These are phyloP conservation scores for Lasiurus cinereus DNA, from an alignment of 2,113 vertebrate genomes.

Conservation along the genomic window DNA sequence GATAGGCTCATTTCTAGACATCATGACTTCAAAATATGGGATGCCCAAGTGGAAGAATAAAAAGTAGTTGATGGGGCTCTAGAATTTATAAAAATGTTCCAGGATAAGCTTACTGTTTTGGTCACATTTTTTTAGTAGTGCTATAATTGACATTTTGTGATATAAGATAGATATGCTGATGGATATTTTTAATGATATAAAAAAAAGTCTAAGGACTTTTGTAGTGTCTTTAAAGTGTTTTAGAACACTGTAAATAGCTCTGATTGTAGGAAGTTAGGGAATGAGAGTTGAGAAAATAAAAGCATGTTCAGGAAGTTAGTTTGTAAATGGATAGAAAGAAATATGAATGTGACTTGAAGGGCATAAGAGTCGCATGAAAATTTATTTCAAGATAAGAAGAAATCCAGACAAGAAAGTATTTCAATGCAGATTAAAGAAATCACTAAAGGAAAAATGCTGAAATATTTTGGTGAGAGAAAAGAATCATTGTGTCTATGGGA, in stretches of 20 bases:
- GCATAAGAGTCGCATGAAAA: neutral
- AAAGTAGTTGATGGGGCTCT: neutral
- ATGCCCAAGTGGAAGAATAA: neutral
- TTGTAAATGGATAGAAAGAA: conserved; percentile 55
- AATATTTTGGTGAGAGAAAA: conserved; percentile 52
- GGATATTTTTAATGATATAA: neutral
- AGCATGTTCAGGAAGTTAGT: conserved; percentile 12
- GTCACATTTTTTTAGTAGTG: neutral
- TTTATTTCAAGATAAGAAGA: conserved; percentile 69
- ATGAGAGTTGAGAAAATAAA: conserved; percentile 35
- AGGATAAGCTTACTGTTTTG: neutral
- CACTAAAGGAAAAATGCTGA: conserved; percentile 53
- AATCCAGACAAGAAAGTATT: conserved; percentile 51
- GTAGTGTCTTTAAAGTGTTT: conserved; percentile 20
- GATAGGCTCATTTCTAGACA: neutral
- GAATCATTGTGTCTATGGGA: neutral
- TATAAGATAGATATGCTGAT: neutral
- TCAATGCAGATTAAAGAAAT: conserved; percentile 58
- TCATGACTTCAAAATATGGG: neutral
- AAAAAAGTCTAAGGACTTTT: conserved; percentile 5
- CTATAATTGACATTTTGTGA: neutral
- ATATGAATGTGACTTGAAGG: conserved; percentile 17
- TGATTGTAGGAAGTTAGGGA: neutral
- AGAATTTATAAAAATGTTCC: neutral
- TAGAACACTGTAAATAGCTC: conserved; percentile 5